A percentile compares a stretch with the other conserved stretches of the same genome.
These are phyloP conservation scores for Thera obeliscata DNA, from an alignment of 2,888 invertebrate species.

Conservation along the genomic window DNA sequence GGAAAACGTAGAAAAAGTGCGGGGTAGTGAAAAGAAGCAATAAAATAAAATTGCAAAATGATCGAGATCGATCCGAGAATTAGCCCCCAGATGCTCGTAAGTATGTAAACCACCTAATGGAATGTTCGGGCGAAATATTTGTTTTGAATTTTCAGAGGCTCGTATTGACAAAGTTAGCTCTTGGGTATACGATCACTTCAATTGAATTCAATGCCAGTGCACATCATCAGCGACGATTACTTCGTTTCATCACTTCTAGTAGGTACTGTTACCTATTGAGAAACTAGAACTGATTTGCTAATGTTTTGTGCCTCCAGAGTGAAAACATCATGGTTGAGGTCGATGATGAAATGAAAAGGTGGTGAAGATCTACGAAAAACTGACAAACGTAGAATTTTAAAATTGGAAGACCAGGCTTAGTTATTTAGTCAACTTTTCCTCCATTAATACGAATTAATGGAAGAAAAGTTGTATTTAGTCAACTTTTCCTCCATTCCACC, in stretches of 20 bases:
- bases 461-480: no score
- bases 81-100: no score
- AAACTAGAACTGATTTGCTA: not conserved
- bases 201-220: conserved; percentile 14
- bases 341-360: not conserved
- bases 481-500: no score
- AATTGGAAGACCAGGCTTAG: no score
- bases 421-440: no score
- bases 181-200: conserved; percentile 19
- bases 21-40: no score
- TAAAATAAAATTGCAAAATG: no score
- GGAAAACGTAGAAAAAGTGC: no score
- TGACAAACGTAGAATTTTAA: no score
- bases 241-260: not conserved
- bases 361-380: no score
- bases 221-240: not conserved
- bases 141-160: conserved; percentile 19
- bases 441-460: no score
- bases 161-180: conserved; percentile 26
- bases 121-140: conserved; percentile 32
- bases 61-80: no score
- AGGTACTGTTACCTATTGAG: not conserved
- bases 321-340: not conserved
- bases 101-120: conserved; percentile 4
- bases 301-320: not conserved